phyloP scores from a whole-genome alignment of 2,113 vertebrate species.

The Apteryx mantelli region DNA sequence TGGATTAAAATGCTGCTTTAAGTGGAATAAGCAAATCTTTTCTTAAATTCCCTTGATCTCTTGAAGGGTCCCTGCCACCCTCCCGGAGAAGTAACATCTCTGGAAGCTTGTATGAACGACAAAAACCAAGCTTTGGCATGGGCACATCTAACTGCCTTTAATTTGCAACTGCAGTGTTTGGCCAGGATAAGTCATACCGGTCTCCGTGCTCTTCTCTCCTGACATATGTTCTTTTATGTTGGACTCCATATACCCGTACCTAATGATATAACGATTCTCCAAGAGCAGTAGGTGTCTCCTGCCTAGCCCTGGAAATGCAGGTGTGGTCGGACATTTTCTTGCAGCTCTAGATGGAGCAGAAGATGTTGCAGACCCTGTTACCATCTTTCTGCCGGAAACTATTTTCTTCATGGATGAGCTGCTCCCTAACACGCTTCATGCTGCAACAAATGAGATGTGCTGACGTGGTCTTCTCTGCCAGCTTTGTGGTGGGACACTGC shows the following conservation, averaged over 20 bases:
- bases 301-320: too few relatives aligned
- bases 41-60: not conserved
- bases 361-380: too few relatives aligned
- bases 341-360: too few relatives aligned
- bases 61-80: not conserved
- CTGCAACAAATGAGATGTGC: too few relatives aligned
- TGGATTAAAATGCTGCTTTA: not conserved
- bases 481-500: not conserved
- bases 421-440: too few relatives aligned
- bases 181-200: accelerated
- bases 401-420: too few relatives aligned
- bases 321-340: too few relatives aligned
- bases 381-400: too few relatives aligned
- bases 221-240: too few relatives aligned
- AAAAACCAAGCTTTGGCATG: not conserved
- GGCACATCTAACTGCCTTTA: not conserved
- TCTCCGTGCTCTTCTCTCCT: not conserved
- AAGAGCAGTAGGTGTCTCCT: too few relatives aligned
- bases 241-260: too few relatives aligned
- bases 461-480: not conserved
- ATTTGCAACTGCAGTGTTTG: not conserved
- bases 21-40: not conserved
- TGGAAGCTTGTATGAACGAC: not conserved
- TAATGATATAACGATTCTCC: too few relatives aligned
- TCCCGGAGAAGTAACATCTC: not conserved